phyloP scores from a whole-genome alignment of 2,797 vertebrate genomes.

The Nannoperca australis region DNA sequence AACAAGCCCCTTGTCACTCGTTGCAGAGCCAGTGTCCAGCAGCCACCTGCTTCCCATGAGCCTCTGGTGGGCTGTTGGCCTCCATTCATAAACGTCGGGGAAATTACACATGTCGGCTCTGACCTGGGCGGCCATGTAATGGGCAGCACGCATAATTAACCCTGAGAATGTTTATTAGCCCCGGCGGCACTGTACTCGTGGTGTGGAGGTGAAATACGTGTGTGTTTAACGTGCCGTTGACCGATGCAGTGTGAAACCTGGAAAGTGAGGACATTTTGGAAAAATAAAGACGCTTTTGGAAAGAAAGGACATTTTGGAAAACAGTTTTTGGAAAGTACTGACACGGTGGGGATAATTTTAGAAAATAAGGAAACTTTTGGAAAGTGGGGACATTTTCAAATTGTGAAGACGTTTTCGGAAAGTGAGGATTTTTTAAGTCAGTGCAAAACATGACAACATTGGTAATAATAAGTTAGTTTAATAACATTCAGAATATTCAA shows the following conservation, averaged over 20 bases:
- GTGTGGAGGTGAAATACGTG: conserved; percentile 28
- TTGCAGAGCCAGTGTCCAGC: conserved; percentile 44
- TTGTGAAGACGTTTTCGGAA: not conserved
- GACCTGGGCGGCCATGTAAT: conserved; percentile 66
- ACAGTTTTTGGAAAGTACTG: not conserved
- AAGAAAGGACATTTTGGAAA: not conserved
- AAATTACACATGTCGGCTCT: conserved; percentile 72
- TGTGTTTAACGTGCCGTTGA: not conserved
- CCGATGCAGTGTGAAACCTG: not conserved
- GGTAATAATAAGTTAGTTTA: too few relatives aligned
- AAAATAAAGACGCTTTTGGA: not conserved
- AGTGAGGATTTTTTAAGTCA: not conserved
- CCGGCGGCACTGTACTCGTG: conserved; percentile 32
- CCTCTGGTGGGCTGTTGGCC: conserved; percentile 66
- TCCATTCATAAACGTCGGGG: conserved; percentile 66
- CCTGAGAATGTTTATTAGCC: conserved; percentile 66
- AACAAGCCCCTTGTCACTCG: conserved; percentile 59
- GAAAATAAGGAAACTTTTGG: too few relatives aligned
- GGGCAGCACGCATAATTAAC: conserved; percentile 73
- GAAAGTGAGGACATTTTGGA: not conserved
- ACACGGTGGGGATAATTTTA: not conserved
- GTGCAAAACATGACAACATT: not conserved
- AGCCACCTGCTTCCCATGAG: conserved; percentile 72
- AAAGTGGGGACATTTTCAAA: too few relatives aligned
- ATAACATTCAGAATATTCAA: too few relatives aligned